Evolutionary conservation across 2,797 vertebrate genomes (phyloP).

Genomic region (Sebastes minor): DNA sequence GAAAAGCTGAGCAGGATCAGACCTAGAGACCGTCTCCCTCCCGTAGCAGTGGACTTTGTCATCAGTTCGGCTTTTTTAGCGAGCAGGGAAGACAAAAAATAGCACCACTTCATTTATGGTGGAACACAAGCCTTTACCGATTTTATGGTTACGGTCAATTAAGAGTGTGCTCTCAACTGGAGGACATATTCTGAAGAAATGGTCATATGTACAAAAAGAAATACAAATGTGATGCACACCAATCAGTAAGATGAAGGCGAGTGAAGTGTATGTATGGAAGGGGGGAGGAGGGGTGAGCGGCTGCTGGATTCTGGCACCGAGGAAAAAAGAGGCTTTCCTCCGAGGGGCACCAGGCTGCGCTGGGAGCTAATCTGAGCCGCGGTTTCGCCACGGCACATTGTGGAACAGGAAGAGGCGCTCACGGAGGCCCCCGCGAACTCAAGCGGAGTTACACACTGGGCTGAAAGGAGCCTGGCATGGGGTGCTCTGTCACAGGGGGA

Average conservation of each 20-base stretch:
- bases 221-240: not conserved
- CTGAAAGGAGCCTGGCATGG: conserved; percentile 80
- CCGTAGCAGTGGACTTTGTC: not conserved
- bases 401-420: conserved; percentile 78
- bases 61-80: not conserved
- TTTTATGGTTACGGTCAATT: not conserved
- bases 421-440: conserved; percentile 69
- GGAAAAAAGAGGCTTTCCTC: conserved; percentile 48
- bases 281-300: conserved; percentile 30
- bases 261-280: not conserved
- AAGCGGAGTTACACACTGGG: conserved; percentile 73
- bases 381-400: conserved; percentile 69
- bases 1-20: conserved; percentile 14
- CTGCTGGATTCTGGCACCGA: conserved; percentile 54
- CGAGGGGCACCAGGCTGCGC: conserved; percentile 69
- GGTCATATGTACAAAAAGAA: not conserved
- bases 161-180: not conserved
- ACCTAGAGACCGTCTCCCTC: not conserved
- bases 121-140: not conserved
- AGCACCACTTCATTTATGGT: not conserved
- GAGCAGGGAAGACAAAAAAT: not conserved
- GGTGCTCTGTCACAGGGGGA: conserved; percentile 67
- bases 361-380: conserved; percentile 76
- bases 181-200: not conserved
- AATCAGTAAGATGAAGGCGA: conserved; percentile 13